Conservation (phyloP, 2,888 invertebrate species). For the Rugalucina vietnamica region DNA sequence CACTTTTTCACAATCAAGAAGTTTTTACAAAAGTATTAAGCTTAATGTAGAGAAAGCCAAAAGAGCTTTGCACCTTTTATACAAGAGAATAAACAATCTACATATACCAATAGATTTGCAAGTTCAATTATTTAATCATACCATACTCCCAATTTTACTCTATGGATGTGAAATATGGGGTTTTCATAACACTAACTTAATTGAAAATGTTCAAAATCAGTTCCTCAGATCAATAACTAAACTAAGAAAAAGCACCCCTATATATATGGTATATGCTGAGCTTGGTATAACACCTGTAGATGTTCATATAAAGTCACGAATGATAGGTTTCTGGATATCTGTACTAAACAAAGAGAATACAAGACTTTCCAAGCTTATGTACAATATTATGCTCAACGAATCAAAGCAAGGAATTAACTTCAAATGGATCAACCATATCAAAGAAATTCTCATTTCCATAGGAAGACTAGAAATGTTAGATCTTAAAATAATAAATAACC, state of each 20-base stretch:
- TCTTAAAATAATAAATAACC: not conserved
- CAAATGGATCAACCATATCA: not conserved
- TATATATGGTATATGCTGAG: conserved; percentile 19
- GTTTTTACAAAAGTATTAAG: not conserved
- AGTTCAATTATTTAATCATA: not conserved
- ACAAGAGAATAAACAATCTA: not conserved
- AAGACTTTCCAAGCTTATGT: not conserved
- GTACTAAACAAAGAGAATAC: not conserved
- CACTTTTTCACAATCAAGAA: not conserved
- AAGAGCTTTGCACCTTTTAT: conserved; percentile 2
- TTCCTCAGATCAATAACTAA: conserved; percentile 10
- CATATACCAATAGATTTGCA: not conserved
- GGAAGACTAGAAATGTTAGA: not conserved
- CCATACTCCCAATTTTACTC: not conserved
- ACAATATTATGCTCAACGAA: not conserved
- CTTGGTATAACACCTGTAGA: not conserved
- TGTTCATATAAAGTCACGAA: not conserved
- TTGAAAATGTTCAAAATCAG: conserved; percentile 5
- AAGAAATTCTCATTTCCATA: not conserved
- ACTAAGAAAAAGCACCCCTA: conserved; percentile 10
- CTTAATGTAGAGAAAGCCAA: not conserved
- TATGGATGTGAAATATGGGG: not conserved
- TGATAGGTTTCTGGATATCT: conserved; percentile 17
- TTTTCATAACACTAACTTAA: not conserved
- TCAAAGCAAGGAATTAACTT: not conserved